phyloP scores from a whole-genome alignment of 2,113 vertebrate genomes.

The Crotalus helleri region DNA sequence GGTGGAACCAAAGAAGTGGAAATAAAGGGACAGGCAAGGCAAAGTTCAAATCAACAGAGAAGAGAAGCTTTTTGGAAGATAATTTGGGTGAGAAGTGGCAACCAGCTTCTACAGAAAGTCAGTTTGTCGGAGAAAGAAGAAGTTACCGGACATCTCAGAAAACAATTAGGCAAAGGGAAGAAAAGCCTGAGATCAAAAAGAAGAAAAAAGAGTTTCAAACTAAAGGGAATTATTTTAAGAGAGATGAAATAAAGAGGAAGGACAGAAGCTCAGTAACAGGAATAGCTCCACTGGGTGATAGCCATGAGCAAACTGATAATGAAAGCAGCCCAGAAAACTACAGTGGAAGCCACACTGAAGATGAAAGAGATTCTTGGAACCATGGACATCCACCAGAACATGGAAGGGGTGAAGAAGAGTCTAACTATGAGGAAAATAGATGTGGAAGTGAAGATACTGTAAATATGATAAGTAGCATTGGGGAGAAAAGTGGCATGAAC shows the following conservation, averaged over 20 bases:
- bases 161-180: conserved; percentile 23
- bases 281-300: conserved; percentile 26
- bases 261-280: not conserved
- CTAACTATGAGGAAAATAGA: conserved; percentile 12
- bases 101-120: not conserved
- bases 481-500: conserved; percentile 22
- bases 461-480: conserved; percentile 38
- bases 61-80: conserved; percentile 17
- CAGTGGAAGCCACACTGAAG: not conserved
- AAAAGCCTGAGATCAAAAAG: not conserved
- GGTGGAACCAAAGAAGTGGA: not conserved
- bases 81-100: not conserved
- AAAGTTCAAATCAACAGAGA: conserved; percentile 11
- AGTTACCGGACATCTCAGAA: not conserved
- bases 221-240: conserved; percentile 24
- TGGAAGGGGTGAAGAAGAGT: conserved; percentile 4
- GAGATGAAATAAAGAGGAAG: not conserved
- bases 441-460: conserved; percentile 48
- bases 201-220: conserved; percentile 3
- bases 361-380: not conserved
- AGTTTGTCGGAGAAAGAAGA: not conserved
- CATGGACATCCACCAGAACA: conserved; percentile 43
- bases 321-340: conserved; percentile 22
- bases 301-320: not conserved
- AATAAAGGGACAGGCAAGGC: not conserved